A percentile compares a stretch with the other conserved stretches of the same genome.
Evolutionary conservation across 2,797 vertebrate species (phyloP).

Genomic region (Sardinella longiceps): DNA sequence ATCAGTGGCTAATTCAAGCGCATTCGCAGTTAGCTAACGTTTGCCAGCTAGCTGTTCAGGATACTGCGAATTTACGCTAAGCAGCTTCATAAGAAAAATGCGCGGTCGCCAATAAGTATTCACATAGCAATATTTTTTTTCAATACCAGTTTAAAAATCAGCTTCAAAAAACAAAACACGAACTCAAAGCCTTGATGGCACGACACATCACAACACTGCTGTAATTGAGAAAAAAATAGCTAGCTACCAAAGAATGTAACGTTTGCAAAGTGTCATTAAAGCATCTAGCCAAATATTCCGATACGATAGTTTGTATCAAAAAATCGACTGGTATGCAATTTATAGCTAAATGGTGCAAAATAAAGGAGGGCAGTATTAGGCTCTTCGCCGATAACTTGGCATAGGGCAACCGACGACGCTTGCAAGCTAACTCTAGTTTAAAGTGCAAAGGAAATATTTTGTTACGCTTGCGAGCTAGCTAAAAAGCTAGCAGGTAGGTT

Average conservation of each 20-base stretch:
- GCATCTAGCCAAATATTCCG: constrained; percentile 20
- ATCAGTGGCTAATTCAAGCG: constrained; percentile 51
- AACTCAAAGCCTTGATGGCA: constrained; percentile 20
- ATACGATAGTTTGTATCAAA: constrained; percentile 51
- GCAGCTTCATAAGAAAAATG: constrained; percentile 64
- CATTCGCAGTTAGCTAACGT: constrained; percentile 23
- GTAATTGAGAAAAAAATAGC: constrained; percentile 16
- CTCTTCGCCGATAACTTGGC: constrained; percentile 58
- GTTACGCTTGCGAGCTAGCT: constrained; percentile 70
- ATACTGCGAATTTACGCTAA: constrained; percentile 32
- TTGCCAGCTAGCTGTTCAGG: constrained; percentile 34
- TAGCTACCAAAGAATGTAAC: constrained; percentile 20
- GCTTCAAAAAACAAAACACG: constrained; percentile 23
- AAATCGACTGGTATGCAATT: constrained; percentile 49
- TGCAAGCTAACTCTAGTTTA: constrained; percentile 56
- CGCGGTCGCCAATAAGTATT: constrained; percentile 57
- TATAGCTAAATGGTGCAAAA: constrained; percentile 48
- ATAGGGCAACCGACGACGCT: constrained; percentile 59
- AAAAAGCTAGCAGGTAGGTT: constrained; percentile 57
- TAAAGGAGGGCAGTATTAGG: constrained; percentile 61
- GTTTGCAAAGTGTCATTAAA: constrained; percentile 22
- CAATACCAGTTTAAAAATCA: constrained; percentile 23
- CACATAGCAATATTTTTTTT: constrained; percentile 13
- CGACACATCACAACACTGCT: constrained; percentile 24
- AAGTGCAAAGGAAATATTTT: constrained; percentile 75